Base-by-base conservation (phyloP, 1,140 invertebrate species). In the Ceratitis capitata region DNA sequence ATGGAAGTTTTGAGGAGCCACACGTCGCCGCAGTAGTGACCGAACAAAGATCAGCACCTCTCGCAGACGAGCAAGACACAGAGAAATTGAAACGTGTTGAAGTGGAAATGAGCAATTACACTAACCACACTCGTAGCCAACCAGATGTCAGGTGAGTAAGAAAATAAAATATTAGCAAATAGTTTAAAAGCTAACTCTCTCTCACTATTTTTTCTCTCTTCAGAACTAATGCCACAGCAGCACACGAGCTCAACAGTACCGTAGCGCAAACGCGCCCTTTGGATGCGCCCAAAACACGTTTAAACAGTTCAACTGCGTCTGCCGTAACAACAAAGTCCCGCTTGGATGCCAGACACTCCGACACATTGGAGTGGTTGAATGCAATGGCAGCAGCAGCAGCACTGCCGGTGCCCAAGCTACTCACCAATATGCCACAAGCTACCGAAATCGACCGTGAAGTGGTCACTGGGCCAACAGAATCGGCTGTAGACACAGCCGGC, bases 51-150 rank as follows among this genome's bases (percentile, higher is more conserved):
- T 45, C 83, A 9, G 39, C 35, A 19, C 5, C 83, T 6, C 9
- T 58, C n/a, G n/a, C n/a, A n/a, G n/a, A n/a, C 14, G 49, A 56
- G n/a, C 14, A 56, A 53, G 39, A 12, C 4, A 58, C 14, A 39
- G 10, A 14, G 9, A 61, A 42, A 42, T 26, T 47, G n/a, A 61
- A 39, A 10, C 12, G 19, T n/a, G 42, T 12, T 84, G 32, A 45
- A 23, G n/a, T 7, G 7, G 58, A 42, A 12, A 39, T 61, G 14
- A 85, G 58, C n/a, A 85, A 85, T 29, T 85, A 85, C 47, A 85
- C 85, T 6, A 85, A 85, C 82, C 49, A 32, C 26, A 85, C 39
- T 78, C 42, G 69, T 1, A 45, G 10, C 23, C 16, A 19, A 16
- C 19, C 10, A 1, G 39, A 26, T 2, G 5, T 9, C 1, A 42